phyloP scores from a whole-genome alignment of 2,888 invertebrate species.

The Watsonalla binaria region DNA sequence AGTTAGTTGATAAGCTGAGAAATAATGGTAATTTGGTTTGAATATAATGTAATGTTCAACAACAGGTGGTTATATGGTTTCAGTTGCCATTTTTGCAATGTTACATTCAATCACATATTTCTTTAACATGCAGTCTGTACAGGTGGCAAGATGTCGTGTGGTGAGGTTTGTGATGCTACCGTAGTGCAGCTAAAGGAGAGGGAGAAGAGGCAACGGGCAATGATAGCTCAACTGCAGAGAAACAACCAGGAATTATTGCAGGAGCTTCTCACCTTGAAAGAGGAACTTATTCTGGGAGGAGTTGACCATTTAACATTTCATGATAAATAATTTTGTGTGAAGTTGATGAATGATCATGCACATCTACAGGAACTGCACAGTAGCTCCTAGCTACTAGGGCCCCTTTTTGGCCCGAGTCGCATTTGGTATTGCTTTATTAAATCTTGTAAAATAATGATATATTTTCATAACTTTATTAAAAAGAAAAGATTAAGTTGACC shows the following conservation, averaged over 20 bases:
- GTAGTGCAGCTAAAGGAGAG: slow-evolving; percentile 43
- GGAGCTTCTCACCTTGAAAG: slow-evolving; percentile 46
- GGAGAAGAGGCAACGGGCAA: slow-evolving; percentile 43
- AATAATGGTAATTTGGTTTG: slow-evolving; percentile 45
- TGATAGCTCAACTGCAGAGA: slow-evolving; percentile 49
- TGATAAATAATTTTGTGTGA: slow-evolving; percentile 10
- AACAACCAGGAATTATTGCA: slow-evolving; percentile 49
- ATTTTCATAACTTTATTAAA: no score
- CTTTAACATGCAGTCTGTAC: neutral
- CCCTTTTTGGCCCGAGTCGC: no score
- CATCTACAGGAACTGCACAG: no score
- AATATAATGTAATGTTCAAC: neutral
- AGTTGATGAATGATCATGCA: slow-evolving; percentile 6
- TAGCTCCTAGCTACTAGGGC: no score
- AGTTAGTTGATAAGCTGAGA: slow-evolving; percentile 52
- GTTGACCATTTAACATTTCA: slow-evolving; percentile 27
- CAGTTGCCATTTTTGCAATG: neutral
- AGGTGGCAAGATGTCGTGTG: slow-evolving; percentile 44
- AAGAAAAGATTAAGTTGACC: no score
- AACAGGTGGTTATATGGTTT: neutral
- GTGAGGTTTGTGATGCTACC: slow-evolving; percentile 48
- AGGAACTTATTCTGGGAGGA: slow-evolving; percentile 43
- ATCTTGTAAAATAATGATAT: no score
- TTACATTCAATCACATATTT: no score
- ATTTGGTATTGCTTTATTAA: no score